Evolutionary conservation across 2,797 vertebrate species (phyloP).

Genomic region (Helicolenus hilgendorfi): DNA sequence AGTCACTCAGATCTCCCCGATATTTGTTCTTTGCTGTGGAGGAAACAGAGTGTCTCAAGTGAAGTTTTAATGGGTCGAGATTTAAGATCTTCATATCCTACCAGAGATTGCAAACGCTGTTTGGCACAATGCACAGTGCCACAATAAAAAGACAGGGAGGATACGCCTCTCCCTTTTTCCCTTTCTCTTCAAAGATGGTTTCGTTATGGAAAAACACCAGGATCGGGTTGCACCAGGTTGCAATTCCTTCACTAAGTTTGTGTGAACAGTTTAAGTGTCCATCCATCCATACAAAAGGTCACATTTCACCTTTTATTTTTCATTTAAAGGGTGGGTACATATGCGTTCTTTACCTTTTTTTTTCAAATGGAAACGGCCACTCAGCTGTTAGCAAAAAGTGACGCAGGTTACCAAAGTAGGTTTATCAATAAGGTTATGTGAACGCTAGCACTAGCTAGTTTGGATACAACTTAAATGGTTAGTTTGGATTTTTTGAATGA

Average conservation of each 20-base stretch:
- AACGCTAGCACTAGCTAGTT: too few species aligned
- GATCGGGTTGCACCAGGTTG: not conserved
- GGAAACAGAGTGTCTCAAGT: conserved; percentile 57
- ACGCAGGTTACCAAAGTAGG: too few species aligned
- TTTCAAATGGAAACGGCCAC: too few species aligned
- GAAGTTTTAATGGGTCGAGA: conserved; percentile 81
- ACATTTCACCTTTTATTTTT: not conserved
- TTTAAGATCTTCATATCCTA: conserved; percentile 83
- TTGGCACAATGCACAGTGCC: conserved; percentile 56
- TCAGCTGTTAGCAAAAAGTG: too few species aligned
- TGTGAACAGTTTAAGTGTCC: not conserved
- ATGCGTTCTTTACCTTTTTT: too few species aligned
- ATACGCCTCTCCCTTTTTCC: conserved; percentile 7
- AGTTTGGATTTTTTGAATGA: too few species aligned
- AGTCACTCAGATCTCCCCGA: conserved; percentile 58
- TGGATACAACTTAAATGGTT: too few species aligned
- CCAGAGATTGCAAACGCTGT: conserved; percentile 62
- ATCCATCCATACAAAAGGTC: not conserved
- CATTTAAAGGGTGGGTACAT: not conserved
- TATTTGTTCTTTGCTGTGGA: conserved; percentile 77
- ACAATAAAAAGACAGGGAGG: conserved; percentile 51
- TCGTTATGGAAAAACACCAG: not conserved
- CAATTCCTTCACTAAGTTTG: not conserved
- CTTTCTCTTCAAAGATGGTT: conserved; percentile 8
- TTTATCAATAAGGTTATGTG: too few species aligned